Percentiles rank a stretch among this genome's conserved stretches.
These are phyloP conservation scores for Enteromius argenteus DNA, from an alignment of 2,797 vertebrate genomes.

Conservation along the genomic window DNA sequence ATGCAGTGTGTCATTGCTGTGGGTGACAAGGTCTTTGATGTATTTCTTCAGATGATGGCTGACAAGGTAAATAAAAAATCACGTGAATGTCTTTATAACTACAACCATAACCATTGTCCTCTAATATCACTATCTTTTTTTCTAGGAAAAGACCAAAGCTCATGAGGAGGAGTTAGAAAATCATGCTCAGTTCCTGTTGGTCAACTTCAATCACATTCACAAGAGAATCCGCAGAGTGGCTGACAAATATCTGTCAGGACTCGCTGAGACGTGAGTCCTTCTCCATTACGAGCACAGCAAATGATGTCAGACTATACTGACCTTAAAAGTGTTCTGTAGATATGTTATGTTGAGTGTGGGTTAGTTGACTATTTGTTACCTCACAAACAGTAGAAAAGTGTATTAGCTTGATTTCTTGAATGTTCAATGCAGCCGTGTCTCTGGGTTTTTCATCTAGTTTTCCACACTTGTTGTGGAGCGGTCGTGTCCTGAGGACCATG, in stretches of 20 bases:
- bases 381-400: not conserved
- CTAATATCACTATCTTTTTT: not conserved
- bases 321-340: not conserved
- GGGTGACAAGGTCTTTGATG: constrained; percentile 96
- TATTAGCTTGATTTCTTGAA: not conserved
- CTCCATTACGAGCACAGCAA: not conserved
- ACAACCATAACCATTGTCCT: not conserved
- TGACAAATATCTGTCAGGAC: constrained; percentile 96
- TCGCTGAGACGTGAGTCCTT: constrained; percentile 92
- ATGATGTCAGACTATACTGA: not conserved
- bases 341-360: not conserved
- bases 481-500: constrained; percentile 97
- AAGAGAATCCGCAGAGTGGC: constrained; percentile 97
- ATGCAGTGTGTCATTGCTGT: constrained; percentile 98
- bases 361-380: not conserved
- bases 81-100: not conserved
- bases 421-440: not conserved
- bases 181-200: constrained; percentile 93
- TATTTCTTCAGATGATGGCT: constrained; percentile 98
- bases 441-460: constrained; percentile 77
- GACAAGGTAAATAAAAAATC: constrained; percentile 85
- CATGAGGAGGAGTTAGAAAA: constrained; percentile 95
- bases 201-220: constrained; percentile 99
- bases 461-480: constrained; percentile 97
- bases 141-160: constrained; percentile 94